These are phyloP conservation scores for Sarcophaga rosellei DNA, from an alignment of 2,888 invertebrate species.

Conservation along the genomic window DNA sequence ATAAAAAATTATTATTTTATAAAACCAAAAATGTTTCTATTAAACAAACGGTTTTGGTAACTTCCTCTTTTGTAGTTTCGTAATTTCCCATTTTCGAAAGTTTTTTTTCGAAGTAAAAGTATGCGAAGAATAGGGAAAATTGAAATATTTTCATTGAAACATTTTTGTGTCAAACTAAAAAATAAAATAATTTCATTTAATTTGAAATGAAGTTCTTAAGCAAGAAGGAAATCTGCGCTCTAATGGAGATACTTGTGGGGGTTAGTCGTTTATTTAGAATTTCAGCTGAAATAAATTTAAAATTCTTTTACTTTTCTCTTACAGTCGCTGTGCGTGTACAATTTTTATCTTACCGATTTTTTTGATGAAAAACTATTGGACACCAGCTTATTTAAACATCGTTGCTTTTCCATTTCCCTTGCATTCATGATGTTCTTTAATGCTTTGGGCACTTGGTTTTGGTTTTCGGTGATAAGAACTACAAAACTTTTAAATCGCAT, in stretches of 20 bases:
- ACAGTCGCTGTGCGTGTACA: constrained; percentile 41
- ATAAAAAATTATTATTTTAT: too few species aligned
- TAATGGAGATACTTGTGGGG: constrained; percentile 61
- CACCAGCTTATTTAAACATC: constrained; percentile 51
- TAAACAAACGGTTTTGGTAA: too few species aligned
- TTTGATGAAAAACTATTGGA: constrained; percentile 59
- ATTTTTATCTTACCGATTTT: constrained; percentile 53
- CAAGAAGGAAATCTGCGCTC: constrained; percentile 63
- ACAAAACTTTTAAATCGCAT: constrained; percentile 59
- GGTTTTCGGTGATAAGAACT: constrained; percentile 59
- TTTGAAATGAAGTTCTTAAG: constrained; percentile 44
- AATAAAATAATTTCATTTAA: too few species aligned
- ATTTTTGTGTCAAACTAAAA: too few species aligned
- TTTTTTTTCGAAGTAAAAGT: too few species aligned
- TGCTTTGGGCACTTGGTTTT: constrained; percentile 68
- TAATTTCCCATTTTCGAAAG: too few species aligned
- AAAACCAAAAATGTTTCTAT: too few species aligned
- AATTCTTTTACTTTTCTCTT: background rate
- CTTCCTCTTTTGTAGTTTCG: too few species aligned
- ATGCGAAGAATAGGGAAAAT: background rate
- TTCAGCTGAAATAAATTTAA: background rate
- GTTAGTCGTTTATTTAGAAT: constrained; percentile 51
- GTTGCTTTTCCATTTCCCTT: constrained; percentile 41
- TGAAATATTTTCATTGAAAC: background rate
- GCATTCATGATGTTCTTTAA: constrained; percentile 49